Evolutionary conservation across 2,113 vertebrate genomes (phyloP), one percentile per base, ranked within the genome.

Genomic region (Odontesthes bonariensis): DNA sequence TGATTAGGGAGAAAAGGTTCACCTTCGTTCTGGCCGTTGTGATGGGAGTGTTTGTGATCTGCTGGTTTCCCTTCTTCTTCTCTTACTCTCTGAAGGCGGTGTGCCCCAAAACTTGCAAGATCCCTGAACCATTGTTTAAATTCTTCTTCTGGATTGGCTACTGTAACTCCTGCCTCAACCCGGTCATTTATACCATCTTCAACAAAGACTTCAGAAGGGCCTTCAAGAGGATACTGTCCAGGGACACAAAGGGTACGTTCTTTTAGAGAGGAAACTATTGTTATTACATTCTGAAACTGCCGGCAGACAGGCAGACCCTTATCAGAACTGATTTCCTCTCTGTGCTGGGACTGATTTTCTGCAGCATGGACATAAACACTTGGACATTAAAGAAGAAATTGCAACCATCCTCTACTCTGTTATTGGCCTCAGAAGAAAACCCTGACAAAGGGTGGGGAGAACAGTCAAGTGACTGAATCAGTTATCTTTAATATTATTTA

Each of bases 31-130:
- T 98, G 63, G 95, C 97, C 0, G 96, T 98, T 12, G 96, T 98
- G 60, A 97, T 98, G 1, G 97, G 97, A 0, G 97, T 94, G 12
- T 98, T 98, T 0, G 94, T 98, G 9, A 76, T 97, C 71, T 98
- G 97, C 88, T 98, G 97, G 97, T 98, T 98, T 88, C 97, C 97
- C 0, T 98, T 98, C 82, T 98, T 98, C 89, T 95, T 98, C 76
- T 95, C 94, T 52, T 97, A 98, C 75, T 96, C 96, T 55, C 93
- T 97, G 33, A 77, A 93, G 0, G 96, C 96, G 0, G 85, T 98
- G 54, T 98, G 97, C 27, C 92, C 95, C 0, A 73, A 79, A 4
- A 88, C 69, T 1, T 98, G 96, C 82, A 90, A 82, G 35, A 89
- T 96, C 49, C 96, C 97, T 0, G 4, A 69, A 0, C 73, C 90